Base-by-base conservation (phyloP, 2,888 invertebrate species). In the Busseola fusca region DNA sequence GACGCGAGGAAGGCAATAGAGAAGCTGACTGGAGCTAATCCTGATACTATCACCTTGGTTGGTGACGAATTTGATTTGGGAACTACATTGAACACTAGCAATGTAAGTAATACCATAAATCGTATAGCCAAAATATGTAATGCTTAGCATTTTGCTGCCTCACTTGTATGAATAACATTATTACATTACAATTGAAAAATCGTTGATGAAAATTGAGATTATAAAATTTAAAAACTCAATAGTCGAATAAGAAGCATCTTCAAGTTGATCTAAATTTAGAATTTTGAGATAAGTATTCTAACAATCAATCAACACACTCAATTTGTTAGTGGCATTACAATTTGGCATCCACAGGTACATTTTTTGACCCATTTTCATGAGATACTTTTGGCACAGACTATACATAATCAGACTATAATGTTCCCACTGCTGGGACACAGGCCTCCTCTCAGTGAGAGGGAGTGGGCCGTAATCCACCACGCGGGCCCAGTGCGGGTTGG, bases 1-100 rank as follows among this genome's bases (percentile, higher is more conserved):
- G 96, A 96, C 78, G 96, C 95, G 0, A 92, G 96, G 59, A 96
- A 96, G 84, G 94, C 96, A n/a, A 95, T 96, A 72, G 96, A 96
- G 82, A 96, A 95, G 71, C 82, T 96, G 72, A 95, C 96, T 1
- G 96, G 95, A 14, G 94, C 94, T 7, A 94, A 95, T 87, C 92
- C 95, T 7, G 95, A 96, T 73, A 94, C 94, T 0, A 91, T 96
- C 16, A 94, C 94, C 9, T 89, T 96, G 76, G 94, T 95, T 69
- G 94, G 95, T 0, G 95, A 95, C 74, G 95, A 95, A 86, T 95
- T 95, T 76, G 95, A 95, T 89, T 88, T 95, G 77, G 95, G 95
- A n/a, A 90, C 94, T 5, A 94, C 95, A 18, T 89, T 95, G 73
- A 95, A 94, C 79, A 93, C 93, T 7, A 92, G 80, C 73, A 93